These are phyloP conservation scores for Halcyon malimbica DNA, from an alignment of 2,113 vertebrate species.

Conservation along the genomic window DNA sequence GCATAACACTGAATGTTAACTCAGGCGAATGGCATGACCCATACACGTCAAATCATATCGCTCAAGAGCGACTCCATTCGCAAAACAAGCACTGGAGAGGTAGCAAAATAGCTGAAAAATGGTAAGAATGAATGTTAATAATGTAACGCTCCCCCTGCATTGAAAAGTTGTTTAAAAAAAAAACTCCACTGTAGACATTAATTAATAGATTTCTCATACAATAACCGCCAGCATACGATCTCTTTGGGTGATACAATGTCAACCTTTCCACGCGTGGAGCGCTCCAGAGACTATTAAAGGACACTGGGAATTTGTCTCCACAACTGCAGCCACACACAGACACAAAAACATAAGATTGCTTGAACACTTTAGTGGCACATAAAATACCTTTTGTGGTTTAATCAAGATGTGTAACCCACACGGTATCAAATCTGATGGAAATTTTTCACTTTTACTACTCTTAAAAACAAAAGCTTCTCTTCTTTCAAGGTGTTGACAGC, in stretches of 20 bases:
- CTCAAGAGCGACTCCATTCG: not conserved
- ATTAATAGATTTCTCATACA: not conserved
- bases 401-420: not conserved
- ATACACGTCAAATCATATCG: not conserved
- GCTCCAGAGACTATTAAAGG: not conserved
- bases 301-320: not conserved
- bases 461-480: not conserved
- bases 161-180: not conserved
- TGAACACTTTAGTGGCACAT: not conserved
- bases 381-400: not conserved
- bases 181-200: not conserved
- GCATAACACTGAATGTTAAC: not conserved
- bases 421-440: not conserved
- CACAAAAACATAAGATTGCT: not conserved
- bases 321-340: not conserved
- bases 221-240: not conserved
- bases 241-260: not conserved
- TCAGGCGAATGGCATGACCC: conserved; percentile 5
- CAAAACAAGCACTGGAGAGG: not conserved
- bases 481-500: not conserved
- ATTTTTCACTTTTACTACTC: not conserved
- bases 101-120: not conserved
- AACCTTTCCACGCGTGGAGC: not conserved
- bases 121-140: not conserved
- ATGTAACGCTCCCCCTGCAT: accelerated